Evolutionary conservation across 2,888 invertebrate genomes (phyloP), one percentile per base, ranked within the genome.

Genomic region (Phorcus lineatus): DNA sequence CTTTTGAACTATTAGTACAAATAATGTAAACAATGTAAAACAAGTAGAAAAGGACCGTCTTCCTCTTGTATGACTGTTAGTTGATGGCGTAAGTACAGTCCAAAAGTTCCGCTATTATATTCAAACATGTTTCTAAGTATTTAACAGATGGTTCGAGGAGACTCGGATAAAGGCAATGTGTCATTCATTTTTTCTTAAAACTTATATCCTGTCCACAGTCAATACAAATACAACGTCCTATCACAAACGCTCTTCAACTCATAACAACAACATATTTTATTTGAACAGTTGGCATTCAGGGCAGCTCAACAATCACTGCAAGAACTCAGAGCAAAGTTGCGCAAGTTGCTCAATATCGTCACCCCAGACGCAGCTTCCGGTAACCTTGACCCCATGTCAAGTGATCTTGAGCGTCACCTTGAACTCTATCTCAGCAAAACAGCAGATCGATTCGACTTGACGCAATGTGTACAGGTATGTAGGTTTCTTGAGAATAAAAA

Each of bases 321-420:
- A 88, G 95, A 95, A 81, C 96, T 97, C 87, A 95, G 96, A 84
- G 94, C 95, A 82, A 96, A 96, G 91, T 95, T 96, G 76, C 95
- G 96, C 87, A 94, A 95, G 16, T 93, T 95, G 31, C 94, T 97
- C 13, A 94, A 94, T 87, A 85, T 91, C 53, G 90, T 90, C 17
- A 84, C 84, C 24, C 82, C 87, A 17, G 83, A 81, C 16, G 54
- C 80, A 17, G 70, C 82, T 74, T 81, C 82, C 22, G 82, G 81
- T 78, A 81, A 84, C 17, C 28, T n/a, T 19, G 89, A 88, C 80
- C 83, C 88, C 6, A 84, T 88, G 9, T 86, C 88, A 31, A 80
- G 81, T 24, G 91, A 92, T 31, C 86, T 94, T 80, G 93, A 94
- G 81, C 85, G 85, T 9, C 91, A 91, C 54, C 95, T 96, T 78